phyloP scores from a whole-genome alignment of 2,113 vertebrate species.

The Malurus alboscapulatus region DNA sequence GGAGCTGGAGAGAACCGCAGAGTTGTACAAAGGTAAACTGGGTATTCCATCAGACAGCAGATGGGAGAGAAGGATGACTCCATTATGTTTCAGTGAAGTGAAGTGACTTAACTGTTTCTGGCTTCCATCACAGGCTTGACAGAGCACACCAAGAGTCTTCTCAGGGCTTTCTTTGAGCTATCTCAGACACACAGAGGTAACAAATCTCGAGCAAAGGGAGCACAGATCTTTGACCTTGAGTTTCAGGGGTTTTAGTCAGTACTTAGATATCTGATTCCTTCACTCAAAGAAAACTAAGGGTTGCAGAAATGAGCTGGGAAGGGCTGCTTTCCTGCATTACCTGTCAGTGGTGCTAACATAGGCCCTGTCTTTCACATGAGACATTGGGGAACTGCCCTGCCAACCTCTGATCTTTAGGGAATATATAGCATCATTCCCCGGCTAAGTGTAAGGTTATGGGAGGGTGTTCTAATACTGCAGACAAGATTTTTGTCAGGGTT shows the following conservation, averaged over 20 bases:
- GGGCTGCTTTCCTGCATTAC: background rate
- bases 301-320: background rate
- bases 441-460: background rate
- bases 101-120: background rate
- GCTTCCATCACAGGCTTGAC: slow-evolving; percentile 82
- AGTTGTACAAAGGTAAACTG: slow-evolving; percentile 90
- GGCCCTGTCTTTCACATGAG: background rate
- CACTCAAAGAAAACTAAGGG: background rate
- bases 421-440: background rate
- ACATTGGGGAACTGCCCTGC: background rate
- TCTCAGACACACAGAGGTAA: slow-evolving; percentile 97
- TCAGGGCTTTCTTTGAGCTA: slow-evolving; percentile 95
- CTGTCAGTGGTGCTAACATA: rapidly evolving
- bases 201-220: background rate
- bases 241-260: background rate
- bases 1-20: slow-evolving; percentile 93
- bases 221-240: background rate
- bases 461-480: background rate
- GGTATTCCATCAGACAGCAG: background rate
- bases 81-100: background rate
- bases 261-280: background rate
- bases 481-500: background rate
- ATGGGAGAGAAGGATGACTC: background rate
- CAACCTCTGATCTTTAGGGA: background rate
- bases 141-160: slow-evolving; percentile 93